Percentiles rank a stretch among this genome's conserved stretches.
Evolutionary conservation across 1,140 invertebrate genomes (phyloP).

Genomic region (Zaprionus gabonicus): DNA sequence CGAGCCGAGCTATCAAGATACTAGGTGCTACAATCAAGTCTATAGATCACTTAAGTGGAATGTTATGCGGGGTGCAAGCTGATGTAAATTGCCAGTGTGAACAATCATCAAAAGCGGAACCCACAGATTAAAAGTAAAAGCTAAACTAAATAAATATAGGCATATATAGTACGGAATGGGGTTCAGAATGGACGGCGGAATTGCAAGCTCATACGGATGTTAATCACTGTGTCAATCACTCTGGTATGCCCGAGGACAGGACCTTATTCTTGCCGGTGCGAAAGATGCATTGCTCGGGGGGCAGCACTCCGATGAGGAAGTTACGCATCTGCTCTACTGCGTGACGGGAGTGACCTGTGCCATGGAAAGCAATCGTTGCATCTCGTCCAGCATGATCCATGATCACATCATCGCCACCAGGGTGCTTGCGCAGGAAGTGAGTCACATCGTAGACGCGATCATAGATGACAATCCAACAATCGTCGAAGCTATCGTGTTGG

Average conservation of each 20-base stretch:
- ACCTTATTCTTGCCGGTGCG: conserved; percentile 82
- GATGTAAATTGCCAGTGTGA: conserved; percentile 14
- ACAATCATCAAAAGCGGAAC: conserved; percentile 7
- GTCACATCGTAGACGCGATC: conserved; percentile 92
- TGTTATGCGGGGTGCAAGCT: neutral
- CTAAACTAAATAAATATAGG: conserved; percentile 43
- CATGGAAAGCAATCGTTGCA: conserved; percentile 92
- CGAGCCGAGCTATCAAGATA: neutral
- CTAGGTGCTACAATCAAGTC: conserved; percentile 15
- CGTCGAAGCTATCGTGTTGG: conserved; percentile 87
- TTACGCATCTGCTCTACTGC: conserved; percentile 87
- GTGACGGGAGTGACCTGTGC: conserved; percentile 90
- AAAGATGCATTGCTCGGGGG: conserved; percentile 89
- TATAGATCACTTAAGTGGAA: conserved; percentile 6
- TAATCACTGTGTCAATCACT: conserved; percentile 42
- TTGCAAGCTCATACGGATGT: neutral
- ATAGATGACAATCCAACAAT: conserved; percentile 91
- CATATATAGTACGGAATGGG: neutral
- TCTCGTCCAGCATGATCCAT: conserved; percentile 94
- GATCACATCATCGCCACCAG: conserved; percentile 93
- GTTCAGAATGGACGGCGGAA: conserved; percentile 42
- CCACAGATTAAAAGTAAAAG: conserved; percentile 34
- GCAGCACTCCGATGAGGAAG: conserved; percentile 90
- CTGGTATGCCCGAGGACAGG: conserved; percentile 71
- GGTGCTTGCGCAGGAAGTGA: conserved; percentile 91